Conservation (phyloP, 2,888 invertebrate genomes). For the Drosophila pseudotalamancana region DNA sequence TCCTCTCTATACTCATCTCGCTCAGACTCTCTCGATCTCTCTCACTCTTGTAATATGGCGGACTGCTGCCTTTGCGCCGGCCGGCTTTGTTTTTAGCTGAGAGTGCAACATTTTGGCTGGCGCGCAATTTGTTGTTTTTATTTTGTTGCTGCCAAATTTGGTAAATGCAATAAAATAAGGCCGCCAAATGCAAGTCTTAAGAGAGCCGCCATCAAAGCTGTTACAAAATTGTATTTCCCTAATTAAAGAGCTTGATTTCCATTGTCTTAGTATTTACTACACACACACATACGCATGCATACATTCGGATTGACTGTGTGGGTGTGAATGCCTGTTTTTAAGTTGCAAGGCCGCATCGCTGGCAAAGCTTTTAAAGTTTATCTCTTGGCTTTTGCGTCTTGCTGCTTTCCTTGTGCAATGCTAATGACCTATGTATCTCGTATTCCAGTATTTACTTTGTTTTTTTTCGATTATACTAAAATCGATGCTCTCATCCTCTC, state of each 20-base stretch:
- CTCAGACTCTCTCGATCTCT: background rate
- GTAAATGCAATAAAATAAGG: constrained; percentile 25
- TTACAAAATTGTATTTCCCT: constrained; percentile 14
- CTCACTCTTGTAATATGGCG: constrained; percentile 43
- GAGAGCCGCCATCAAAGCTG: constrained; percentile 10
- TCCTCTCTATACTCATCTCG: background rate
- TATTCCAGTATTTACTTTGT: constrained; percentile 47
- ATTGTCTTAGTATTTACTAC: constrained; percentile 9
- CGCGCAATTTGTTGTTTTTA: constrained; percentile 48
- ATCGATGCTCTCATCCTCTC: background rate
- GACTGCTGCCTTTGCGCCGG: constrained; percentile 55
- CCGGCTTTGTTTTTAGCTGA: constrained; percentile 69
- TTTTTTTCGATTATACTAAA: constrained; percentile 5
- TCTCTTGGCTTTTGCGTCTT: constrained; percentile 35
- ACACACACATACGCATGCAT: background rate
- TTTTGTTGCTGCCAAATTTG: constrained; percentile 30
- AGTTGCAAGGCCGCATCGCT: constrained; percentile 44
- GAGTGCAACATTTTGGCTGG: constrained; percentile 44
- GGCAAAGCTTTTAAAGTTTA: constrained; percentile 29
- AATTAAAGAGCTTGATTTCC: constrained; percentile 9
- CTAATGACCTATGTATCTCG: constrained; percentile 50
- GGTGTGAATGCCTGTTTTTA: constrained; percentile 1
- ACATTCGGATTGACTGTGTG: constrained; percentile 1
- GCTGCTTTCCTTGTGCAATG: constrained; percentile 41
- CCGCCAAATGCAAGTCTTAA: constrained; percentile 22